Base-by-base conservation (phyloP, 2,888 invertebrate genomes). In the Hesperia comma region DNA sequence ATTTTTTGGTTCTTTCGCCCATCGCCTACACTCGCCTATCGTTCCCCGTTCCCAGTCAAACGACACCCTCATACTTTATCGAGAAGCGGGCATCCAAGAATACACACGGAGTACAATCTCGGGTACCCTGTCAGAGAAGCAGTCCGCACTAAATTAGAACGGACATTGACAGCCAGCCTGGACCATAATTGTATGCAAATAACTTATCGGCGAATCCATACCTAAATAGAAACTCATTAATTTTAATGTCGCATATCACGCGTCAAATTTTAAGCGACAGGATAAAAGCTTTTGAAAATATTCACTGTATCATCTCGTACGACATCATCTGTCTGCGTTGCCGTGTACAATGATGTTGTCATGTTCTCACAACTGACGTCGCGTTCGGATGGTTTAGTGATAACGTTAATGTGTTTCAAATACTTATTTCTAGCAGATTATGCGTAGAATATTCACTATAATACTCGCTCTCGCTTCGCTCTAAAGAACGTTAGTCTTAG, bases 161-260 rank as follows among this genome's bases (percentile, higher is more conserved):
- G 33, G 43, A 63, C 55, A 55, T 40, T 62, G 62, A 62, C 62
- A 41, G 54, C 41, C 54, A 15, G 49, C 10, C 63, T 49, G 56
- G 55, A n/a, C 19, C 37, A 46, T 63, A 63, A 63, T 63, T 63
- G 63, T 63, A 63, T 63, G 63, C 63, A 63, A 63, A 63, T 63
- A 63, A 63, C 63, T 56, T 56, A 56, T 63, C 62, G 40, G 32
- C 43, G n/a, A 53, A 40, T 32, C 33, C 21, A 56, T 12, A 46
- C 33, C 15, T 33, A 54, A 62, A 63, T 63, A 63, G 63, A 46
- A 26, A 56, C 43, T 46, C 56, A 63, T 63, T 63, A 63, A 63
- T 56, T 46, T 63, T 56, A 56, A 56, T 63, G 56, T 63, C 56
- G 21, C 37, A 62, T 62, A 55, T 54, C 56, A 56, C 63, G 55